These are phyloP conservation scores for Polydrusus pterygomalis DNA, from an alignment of 2,888 invertebrate genomes.

Conservation along the genomic window DNA sequence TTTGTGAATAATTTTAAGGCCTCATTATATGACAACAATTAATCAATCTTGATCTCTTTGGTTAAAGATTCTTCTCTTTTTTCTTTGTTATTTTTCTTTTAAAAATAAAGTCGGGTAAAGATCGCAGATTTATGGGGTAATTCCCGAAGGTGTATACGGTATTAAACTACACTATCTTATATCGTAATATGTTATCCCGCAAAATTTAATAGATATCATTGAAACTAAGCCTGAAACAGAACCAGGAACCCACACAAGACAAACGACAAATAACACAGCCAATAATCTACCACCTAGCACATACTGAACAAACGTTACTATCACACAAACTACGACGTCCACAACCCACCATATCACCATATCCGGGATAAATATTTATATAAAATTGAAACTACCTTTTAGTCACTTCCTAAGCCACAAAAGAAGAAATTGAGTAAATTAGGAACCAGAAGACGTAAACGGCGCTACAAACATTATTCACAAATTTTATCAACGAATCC, in stretches of 20 bases:
- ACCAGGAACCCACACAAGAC: neutral
- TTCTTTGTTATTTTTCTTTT: neutral
- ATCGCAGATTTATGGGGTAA: neutral
- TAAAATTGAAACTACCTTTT: too few relatives aligned
- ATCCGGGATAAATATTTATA: too few relatives aligned
- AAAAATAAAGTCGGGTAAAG: conserved; percentile 11
- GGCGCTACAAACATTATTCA: neutral
- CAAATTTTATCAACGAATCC: conserved; percentile 12
- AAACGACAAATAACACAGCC: neutral
- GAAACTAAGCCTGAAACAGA: too few relatives aligned
- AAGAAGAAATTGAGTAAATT: neutral
- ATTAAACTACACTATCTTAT: conserved; percentile 4
- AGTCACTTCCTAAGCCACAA: neutral
- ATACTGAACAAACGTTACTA: too few relatives aligned
- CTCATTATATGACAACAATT: too few relatives aligned
- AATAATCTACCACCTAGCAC: too few relatives aligned
- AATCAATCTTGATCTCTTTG: too few relatives aligned
- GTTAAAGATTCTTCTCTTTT: neutral
- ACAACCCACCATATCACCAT: neutral
- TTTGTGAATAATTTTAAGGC: too few relatives aligned
- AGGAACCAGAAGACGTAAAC: neutral
- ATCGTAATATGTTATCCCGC: neutral
- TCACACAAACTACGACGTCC: neutral
- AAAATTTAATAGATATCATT: too few relatives aligned
- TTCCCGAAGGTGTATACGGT: neutral